phyloP scores from a whole-genome alignment of 2,113 vertebrate genomes.

The Prionailurus viverrinus region DNA sequence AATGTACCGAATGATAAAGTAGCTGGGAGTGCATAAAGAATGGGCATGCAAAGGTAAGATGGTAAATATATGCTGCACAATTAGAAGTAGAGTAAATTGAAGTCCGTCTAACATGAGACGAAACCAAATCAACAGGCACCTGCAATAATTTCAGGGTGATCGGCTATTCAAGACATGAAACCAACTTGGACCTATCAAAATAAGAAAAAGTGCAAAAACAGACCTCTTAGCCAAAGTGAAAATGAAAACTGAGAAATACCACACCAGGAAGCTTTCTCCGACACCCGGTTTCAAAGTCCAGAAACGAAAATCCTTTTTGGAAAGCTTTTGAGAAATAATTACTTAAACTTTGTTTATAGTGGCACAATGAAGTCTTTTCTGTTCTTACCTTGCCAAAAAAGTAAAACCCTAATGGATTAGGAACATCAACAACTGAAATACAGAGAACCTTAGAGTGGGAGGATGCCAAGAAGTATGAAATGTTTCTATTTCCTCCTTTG shows the following conservation, averaged over 20 bases:
- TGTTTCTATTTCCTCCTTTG: neutral
- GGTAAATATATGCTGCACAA: constrained; percentile 33
- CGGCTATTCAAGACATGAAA: constrained; percentile 73
- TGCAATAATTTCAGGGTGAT: constrained; percentile 75
- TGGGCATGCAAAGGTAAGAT: constrained; percentile 55
- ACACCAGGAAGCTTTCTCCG: constrained; percentile 55
- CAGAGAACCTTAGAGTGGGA: neutral
- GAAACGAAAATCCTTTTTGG: constrained; percentile 62
- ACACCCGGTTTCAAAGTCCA: constrained; percentile 34
- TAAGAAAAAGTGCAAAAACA: constrained; percentile 76
- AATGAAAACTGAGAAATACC: constrained; percentile 79
- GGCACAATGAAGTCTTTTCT: constrained; percentile 66
- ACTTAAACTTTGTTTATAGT: constrained; percentile 78
- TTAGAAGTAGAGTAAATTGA: constrained; percentile 21
- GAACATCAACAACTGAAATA: constrained; percentile 57
- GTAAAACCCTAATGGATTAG: constrained; percentile 75
- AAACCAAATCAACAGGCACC: constrained; percentile 71
- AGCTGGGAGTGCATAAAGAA: neutral
- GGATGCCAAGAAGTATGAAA: neutral
- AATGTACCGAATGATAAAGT: neutral
- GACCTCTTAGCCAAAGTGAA: constrained; percentile 56
- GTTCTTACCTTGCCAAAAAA: constrained; percentile 67
- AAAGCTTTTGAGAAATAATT: constrained; percentile 73
- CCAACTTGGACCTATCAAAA: constrained; percentile 68
- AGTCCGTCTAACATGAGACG: constrained; percentile 57